Base-by-base conservation (phyloP, 2,113 vertebrate genomes). In the Tinamus guttatus region DNA sequence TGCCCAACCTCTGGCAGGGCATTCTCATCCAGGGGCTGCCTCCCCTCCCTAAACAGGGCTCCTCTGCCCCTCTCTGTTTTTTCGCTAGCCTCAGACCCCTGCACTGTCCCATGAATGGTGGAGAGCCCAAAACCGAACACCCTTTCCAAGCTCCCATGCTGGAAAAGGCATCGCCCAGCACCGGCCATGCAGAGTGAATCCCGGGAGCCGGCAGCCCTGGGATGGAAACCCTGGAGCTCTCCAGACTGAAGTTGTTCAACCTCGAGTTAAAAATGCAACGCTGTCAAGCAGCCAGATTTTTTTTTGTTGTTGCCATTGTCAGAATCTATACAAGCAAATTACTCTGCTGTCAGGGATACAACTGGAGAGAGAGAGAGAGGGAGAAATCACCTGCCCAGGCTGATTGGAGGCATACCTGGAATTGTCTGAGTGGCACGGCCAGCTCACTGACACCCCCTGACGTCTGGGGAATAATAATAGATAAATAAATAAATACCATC, bases 281-380 rank as follows among this genome's bases (percentile, higher is more conserved):
- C 85, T 90, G 75, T 86, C 11, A 3, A 91, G 85, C 45, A 90
- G 81, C 62, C 91, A 83, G 90, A 69, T 87, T 96, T 92, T 79
- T 92, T 79, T 1, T 58, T 79, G 90, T 40, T 95, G 93, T 73
- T 68, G 93, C 71, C 63, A 45, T 94, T 85, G 94, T 93, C 92
- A 87, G 78, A 94, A 96, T 95, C 93, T 94, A 88, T 96, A 96
- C 78, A 92, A 94, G 90, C 75, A 90, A 95, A 94, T 95, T 97
- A 85, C 90, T 94, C 84, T 96, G 89, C 93, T 93, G 92, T 96
- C 93, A 94, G 89, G 85, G 96, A 82, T 85, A 94, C 83, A 94
- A 85, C 80, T 85, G 56, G 76, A 91, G 90, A 90, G 71, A 89
- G 94, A 89, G 94, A 69, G n/a, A 94, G 92, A 81, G 64, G 62